phyloP scores from a whole-genome alignment of 2,113 vertebrate genomes.

The Ivindomyrus marchei region DNA sequence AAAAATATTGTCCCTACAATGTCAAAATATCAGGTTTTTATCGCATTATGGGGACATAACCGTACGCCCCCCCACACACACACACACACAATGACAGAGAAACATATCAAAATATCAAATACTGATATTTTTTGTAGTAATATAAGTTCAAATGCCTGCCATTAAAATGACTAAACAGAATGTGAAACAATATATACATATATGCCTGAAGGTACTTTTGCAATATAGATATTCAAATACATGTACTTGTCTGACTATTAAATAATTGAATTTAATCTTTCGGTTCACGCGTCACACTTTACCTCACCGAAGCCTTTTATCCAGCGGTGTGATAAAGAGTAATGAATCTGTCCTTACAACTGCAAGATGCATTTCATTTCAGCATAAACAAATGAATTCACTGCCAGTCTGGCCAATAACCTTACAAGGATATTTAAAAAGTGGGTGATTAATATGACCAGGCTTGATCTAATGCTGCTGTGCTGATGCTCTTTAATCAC shows the following conservation, averaged over 20 bases:
- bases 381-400: slow-evolving; percentile 19
- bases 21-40: no score
- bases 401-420: slow-evolving; percentile 23
- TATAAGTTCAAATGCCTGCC: slow-evolving; percentile 45
- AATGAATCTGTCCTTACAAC: slow-evolving; percentile 42
- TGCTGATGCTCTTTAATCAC: slow-evolving; percentile 39
- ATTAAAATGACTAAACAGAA: slow-evolving; percentile 44
- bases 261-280: slow-evolving; percentile 56
- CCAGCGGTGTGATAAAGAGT: slow-evolving; percentile 29
- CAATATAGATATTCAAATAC: slow-evolving; percentile 54
- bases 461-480: slow-evolving; percentile 35
- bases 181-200: slow-evolving; percentile 42
- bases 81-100: no score
- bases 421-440: slow-evolving; percentile 36
- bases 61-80: no score
- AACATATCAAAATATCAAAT: neutral
- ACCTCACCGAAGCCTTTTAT: slow-evolving; percentile 41
- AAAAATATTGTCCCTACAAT: no score
- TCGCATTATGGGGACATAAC: no score
- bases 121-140: slow-evolving; percentile 32
- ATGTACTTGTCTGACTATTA: slow-evolving; percentile 51
- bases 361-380: slow-evolving; percentile 40
- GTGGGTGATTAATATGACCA: slow-evolving; percentile 31
- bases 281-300: slow-evolving; percentile 39
- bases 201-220: slow-evolving; percentile 46